Conservation (phyloP, 2,888 invertebrate genomes). For the Synanthedon myopaeformis region DNA sequence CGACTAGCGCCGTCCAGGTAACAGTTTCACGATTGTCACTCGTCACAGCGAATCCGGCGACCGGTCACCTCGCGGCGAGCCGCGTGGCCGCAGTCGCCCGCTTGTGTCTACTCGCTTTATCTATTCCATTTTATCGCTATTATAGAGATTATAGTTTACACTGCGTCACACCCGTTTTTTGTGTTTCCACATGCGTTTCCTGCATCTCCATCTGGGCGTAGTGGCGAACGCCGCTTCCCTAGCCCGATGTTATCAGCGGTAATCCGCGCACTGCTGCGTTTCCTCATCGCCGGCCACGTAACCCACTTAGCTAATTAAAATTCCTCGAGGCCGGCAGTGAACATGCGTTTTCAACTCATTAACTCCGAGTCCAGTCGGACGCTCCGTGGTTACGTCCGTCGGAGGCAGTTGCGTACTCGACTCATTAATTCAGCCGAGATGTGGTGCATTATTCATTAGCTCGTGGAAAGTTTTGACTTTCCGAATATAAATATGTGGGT, state of each 20-base stretch:
- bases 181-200: no score
- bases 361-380: conserved; percentile 15
- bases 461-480: conserved; percentile 42
- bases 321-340: conserved; percentile 41
- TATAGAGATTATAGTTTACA: no score
- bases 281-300: conserved; percentile 31
- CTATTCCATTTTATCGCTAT: no score
- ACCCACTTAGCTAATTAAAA: conserved; percentile 52
- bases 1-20: not conserved
- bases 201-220: no score
- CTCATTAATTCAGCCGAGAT: conserved; percentile 14
- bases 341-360: conserved; percentile 42
- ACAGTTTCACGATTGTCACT: not conserved
- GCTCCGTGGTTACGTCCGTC: not conserved
- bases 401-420: conserved; percentile 2
- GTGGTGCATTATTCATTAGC: conserved; percentile 34
- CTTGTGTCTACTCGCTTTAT: not conserved
- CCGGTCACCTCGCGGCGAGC: conserved; percentile 2
- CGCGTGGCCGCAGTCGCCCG: not conserved
- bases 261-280: conserved; percentile 29
- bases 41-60: not conserved
- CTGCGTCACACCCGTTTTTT: no score
- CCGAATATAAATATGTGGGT: conserved; percentile 43
- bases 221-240: conserved; percentile 10
- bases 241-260: conserved; percentile 13